Percentiles rank a stretch among this genome's conserved stretches.
phyloP scores from a whole-genome alignment of 2,888 invertebrate species.

The Agriopis leucophaearia region DNA sequence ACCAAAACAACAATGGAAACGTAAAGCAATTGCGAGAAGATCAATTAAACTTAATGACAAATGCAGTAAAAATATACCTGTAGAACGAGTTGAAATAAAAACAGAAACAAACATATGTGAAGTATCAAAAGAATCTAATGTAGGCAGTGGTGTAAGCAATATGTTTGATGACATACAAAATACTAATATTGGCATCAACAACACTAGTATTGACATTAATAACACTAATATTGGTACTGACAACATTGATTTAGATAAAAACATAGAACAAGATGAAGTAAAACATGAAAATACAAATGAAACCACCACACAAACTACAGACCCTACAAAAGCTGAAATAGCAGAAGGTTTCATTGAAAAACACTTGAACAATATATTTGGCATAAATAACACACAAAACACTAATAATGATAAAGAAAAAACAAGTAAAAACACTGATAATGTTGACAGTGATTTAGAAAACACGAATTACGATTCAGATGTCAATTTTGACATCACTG shows the following conservation, averaged over 20 bases:
- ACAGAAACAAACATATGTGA: slow-evolving; percentile 18
- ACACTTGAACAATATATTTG: neutral
- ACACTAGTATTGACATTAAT: neutral
- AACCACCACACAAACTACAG: neutral
- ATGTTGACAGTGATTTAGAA: slow-evolving; percentile 7
- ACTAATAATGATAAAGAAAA: neutral
- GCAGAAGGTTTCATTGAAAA: neutral
- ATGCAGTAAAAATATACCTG: slow-evolving; percentile 5
- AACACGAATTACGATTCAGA: slow-evolving; percentile 4
- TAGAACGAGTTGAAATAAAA: slow-evolving; percentile 25
- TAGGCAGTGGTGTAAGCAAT: neutral
- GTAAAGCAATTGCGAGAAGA: slow-evolving; percentile 3
- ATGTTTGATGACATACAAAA: neutral
- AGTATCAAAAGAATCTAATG: slow-evolving; percentile 20
- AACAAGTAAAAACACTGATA: neutral
- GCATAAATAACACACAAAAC: neutral
- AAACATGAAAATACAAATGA: slow-evolving; percentile 36
- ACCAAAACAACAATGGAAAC: slow-evolving; percentile 14
- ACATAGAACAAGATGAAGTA: slow-evolving; percentile 33
- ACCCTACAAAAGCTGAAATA: slow-evolving; percentile 2
- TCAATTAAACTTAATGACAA: slow-evolving; percentile 21
- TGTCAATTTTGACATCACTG: slow-evolving; percentile 6
- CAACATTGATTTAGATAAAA: slow-evolving; percentile 5
- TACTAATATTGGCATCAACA: neutral
- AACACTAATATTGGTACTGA: neutral